Evolutionary conservation across 2,113 vertebrate genomes (phyloP).

Genomic region (Ctenodactylus gundi): DNA sequence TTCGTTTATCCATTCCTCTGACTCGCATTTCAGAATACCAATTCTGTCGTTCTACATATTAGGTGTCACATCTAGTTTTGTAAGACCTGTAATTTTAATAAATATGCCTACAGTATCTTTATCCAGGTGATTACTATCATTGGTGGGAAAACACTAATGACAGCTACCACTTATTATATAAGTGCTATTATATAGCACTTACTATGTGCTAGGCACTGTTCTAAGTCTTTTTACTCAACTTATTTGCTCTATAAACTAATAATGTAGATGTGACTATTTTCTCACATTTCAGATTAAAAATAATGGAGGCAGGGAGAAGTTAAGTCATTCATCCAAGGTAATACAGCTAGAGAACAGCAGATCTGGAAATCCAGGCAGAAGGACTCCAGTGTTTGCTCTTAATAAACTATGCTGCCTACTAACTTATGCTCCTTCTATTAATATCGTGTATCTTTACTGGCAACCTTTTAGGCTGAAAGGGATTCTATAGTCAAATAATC

Average conservation of each 20-base stretch:
- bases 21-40: constrained; percentile 26
- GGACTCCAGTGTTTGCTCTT: background rate
- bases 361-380: background rate
- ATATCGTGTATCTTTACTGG: background rate
- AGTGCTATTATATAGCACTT: background rate
- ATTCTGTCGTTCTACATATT: background rate
- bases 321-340: background rate
- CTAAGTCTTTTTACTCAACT: constrained; percentile 25
- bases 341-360: background rate
- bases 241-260: background rate
- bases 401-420: background rate
- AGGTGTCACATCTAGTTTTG: background rate
- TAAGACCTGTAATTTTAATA: background rate
- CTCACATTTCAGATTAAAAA: background rate
- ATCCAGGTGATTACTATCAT: background rate
- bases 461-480: background rate
- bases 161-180: background rate
- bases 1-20: background rate
- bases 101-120: background rate
- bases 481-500: background rate
- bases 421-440: too few species aligned
- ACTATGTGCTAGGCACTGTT: background rate
- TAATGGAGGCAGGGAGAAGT: background rate
- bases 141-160: constrained; percentile 36
- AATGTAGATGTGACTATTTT: constrained; percentile 9